phyloP scores from a whole-genome alignment of 2,888 invertebrate genomes.

The Acleris cristana region DNA sequence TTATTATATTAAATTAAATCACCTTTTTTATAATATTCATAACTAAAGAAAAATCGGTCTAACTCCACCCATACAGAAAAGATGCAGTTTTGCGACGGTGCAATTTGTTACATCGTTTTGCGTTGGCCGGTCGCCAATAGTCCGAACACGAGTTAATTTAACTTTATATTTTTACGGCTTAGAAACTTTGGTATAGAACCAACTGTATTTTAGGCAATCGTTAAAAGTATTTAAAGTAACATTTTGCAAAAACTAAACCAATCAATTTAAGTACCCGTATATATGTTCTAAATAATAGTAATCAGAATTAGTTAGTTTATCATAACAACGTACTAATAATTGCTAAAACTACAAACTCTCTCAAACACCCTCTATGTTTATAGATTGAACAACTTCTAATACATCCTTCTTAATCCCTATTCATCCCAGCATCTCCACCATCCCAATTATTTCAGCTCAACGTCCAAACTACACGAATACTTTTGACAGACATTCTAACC shows the following conservation, averaged over 20 bases:
- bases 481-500: slow-evolving; percentile 22
- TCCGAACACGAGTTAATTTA: slow-evolving; percentile 5
- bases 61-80: background rate
- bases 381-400: background rate
- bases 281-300: no score
- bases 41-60: background rate
- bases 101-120: background rate
- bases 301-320: no score
- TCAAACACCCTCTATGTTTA: background rate
- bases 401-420: background rate
- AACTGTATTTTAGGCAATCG: no score
- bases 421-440: background rate
- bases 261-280: background rate
- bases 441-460: slow-evolving; percentile 2
- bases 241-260: background rate
- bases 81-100: background rate
- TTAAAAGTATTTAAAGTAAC: background rate
- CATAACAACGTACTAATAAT: no score
- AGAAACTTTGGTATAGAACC: background rate
- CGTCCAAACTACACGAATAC: slow-evolving; percentile 25
- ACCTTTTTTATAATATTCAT: background rate
- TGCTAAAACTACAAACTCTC: no score
- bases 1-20: no score
- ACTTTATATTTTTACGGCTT: slow-evolving; percentile 7
- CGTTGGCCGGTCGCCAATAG: slow-evolving; percentile 1